Evolutionary conservation across 2,797 vertebrate species (phyloP).

Genomic region (Linurgus olivaceus): DNA sequence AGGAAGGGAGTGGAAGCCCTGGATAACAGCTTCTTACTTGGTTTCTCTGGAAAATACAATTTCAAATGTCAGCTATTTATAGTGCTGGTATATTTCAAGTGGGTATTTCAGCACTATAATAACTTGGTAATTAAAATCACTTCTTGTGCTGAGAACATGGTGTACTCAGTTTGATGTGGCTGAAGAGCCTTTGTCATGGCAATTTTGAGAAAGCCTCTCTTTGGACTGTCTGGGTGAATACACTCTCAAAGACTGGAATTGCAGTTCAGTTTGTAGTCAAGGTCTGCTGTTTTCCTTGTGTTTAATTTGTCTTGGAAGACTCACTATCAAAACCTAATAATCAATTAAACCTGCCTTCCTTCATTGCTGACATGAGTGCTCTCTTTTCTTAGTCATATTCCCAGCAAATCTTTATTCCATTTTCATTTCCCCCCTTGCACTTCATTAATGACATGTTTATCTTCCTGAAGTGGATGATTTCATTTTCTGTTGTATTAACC

Average conservation of each 20-base stretch:
- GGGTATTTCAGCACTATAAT: neutral
- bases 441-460: neutral
- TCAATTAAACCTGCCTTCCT: neutral
- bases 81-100: neutral
- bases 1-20: neutral
- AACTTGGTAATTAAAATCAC: neutral
- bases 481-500: neutral
- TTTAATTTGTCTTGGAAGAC: neutral
- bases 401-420: neutral
- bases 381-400: neutral
- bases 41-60: conserved; percentile 22
- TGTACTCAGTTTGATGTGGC: neutral
- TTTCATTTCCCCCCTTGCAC: neutral
- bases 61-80: conserved; percentile 55
- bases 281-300: neutral
- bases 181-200: neutral
- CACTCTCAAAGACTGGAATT: neutral
- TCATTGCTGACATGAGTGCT: neutral
- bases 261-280: neutral
- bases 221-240: neutral
- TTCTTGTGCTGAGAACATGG: neutral
- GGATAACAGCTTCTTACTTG: neutral
- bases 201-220: neutral
- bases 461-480: neutral
- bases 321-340: neutral